These are phyloP conservation scores for Quadroppia sp. DNA, from an alignment of 2,888 invertebrate species.

Conservation along the genomic window DNA sequence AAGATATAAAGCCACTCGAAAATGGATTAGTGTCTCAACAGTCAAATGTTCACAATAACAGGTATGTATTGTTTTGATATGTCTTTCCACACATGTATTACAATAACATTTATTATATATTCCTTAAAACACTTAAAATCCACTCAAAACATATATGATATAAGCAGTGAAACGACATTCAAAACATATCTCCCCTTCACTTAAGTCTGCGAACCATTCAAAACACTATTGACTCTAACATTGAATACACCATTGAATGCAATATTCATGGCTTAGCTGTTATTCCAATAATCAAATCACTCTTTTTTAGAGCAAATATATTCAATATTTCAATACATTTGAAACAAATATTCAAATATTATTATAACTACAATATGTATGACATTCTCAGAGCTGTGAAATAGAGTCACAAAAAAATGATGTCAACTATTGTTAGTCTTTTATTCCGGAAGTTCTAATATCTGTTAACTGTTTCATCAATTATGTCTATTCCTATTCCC, in stretches of 20 bases:
- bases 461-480: not conserved
- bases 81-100: slow-evolving; percentile 16
- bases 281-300: slow-evolving; percentile 4
- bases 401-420: slow-evolving; percentile 17
- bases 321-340: not conserved
- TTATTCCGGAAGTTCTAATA: slow-evolving; percentile 32
- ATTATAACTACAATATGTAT: too few species aligned
- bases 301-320: slow-evolving; percentile 10
- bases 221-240: not conserved
- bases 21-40: slow-evolving; percentile 33
- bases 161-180: not conserved
- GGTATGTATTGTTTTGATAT: slow-evolving; percentile 35
- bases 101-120: slow-evolving; percentile 17
- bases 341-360: too few species aligned
- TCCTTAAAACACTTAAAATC: slow-evolving; percentile 30
- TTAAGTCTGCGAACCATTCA: not conserved
- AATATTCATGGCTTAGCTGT: slow-evolving; percentile 3
- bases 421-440: slow-evolving; percentile 19
- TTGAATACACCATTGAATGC: not conserved
- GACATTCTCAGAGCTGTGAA: not conserved
- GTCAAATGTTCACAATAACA: slow-evolving; percentile 36
- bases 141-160: not conserved
- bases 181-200: not conserved
- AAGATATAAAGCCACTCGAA: slow-evolving; percentile 36
- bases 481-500: not conserved